Base-by-base conservation (phyloP, 35 echinoderm and acorn worm species). In the Patiria miniata region DNA sequence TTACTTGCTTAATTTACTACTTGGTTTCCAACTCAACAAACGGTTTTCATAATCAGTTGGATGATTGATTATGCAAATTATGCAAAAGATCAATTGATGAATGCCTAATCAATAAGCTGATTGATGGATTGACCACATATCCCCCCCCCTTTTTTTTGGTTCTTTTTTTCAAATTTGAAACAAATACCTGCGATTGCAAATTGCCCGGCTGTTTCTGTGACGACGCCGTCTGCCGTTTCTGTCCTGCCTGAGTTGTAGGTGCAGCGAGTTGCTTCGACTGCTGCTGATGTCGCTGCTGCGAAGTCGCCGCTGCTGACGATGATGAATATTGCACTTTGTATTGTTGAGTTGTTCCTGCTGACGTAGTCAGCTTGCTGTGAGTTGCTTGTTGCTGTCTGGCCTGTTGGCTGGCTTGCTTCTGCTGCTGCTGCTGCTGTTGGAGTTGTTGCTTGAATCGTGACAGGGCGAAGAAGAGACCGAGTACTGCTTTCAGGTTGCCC, bases 381-480 rank as follows among this genome's bases (percentile, higher is more conserved):
- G 83, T 81, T 86, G 81, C 44, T 53, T 84, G 37, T 51, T 56
- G 21, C 57, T 68, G 5, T 40, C 51, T 23, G 77, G 56, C 36
- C 47, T 47, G 42, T 68, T 47, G 80, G 50, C 57, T 22, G 85
- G 84, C 73, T 4, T 78, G 78, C 56, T 93, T 92, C 19, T 82
- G 47, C 42, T 85, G 61, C 33, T 91, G 81, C 39, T 96, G 94
- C 53, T 93, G 87, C 56, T 97, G 89, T 54, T 98, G 92, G 33
- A 91, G 96, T 40, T 89, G 92, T 51, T 98, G 96, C 51, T 98
- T 98, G 83, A 87, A 93, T 36, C 96, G 85, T 56, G 96, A 98
- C 40, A 98, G 81, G 4, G 96, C 89, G 61, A 98, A 98, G 50
- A 98, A 98, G 17, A 98, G 86, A 61, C 96, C 96, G 23, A 98